These are phyloP conservation scores for Spheniscus humboldti DNA, from an alignment of 2,797 vertebrate genomes.

Conservation along the genomic window DNA sequence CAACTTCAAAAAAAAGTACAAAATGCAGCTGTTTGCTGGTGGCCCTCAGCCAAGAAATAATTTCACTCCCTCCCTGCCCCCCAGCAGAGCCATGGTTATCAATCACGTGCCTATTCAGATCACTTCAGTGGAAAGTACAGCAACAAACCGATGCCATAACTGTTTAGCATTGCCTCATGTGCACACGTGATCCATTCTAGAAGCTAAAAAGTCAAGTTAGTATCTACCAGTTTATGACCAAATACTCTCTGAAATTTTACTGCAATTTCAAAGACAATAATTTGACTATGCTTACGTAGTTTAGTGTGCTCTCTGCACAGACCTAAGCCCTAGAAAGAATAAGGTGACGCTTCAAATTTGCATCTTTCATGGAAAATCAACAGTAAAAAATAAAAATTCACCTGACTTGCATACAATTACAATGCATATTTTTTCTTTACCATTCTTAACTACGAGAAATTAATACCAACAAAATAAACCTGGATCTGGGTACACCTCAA, in stretches of 20 bases:
- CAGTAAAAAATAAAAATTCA: background rate
- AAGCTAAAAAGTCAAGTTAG: background rate
- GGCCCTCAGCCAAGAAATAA: background rate
- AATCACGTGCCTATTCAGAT: accelerated
- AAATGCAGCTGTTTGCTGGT: background rate
- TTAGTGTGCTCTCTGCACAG: background rate
- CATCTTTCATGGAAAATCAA: background rate
- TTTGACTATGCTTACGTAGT: accelerated
- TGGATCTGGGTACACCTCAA: background rate
- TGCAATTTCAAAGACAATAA: background rate
- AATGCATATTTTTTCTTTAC: background rate
- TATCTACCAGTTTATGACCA: background rate
- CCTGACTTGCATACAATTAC: background rate
- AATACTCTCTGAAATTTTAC: background rate
- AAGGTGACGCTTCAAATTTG: background rate
- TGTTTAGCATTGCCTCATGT: background rate
- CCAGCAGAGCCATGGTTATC: background rate
- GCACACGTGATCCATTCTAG: background rate
- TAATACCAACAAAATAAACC: background rate
- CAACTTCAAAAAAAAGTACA: background rate
- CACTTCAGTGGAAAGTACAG: background rate
- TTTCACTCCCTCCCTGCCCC: background rate
- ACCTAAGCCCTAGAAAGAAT: background rate
- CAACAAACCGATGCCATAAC: background rate
- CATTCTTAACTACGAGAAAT: background rate